A percentile compares a stretch with the other conserved stretches of the same genome.
phyloP scores from a whole-genome alignment of 2,888 invertebrate species.

The Crioceris asparagi region DNA sequence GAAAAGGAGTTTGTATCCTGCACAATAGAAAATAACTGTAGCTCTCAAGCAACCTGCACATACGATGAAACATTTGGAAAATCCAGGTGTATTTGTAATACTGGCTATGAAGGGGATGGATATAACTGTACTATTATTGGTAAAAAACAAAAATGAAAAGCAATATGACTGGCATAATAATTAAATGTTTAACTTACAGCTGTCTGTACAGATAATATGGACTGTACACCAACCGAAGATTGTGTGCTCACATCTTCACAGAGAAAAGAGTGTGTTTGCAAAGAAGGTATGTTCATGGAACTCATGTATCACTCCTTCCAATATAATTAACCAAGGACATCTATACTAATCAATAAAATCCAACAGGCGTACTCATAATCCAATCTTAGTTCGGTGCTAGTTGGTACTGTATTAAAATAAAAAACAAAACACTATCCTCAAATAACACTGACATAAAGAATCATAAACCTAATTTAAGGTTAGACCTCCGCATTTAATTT shows the following conservation, averaged over 20 bases:
- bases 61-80: slow-evolving; percentile 56
- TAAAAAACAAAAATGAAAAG: slow-evolving; percentile 25
- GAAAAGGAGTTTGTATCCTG: slow-evolving; percentile 46
- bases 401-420: no score
- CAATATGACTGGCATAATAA: not conserved
- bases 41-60: slow-evolving; percentile 61
- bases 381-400: no score
- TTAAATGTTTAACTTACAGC: slow-evolving; percentile 18
- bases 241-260: slow-evolving; percentile 52
- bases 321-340: no score
- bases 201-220: slow-evolving; percentile 51
- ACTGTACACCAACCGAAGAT: slow-evolving; percentile 61
- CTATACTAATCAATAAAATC: not conserved
- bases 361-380: no score
- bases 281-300: slow-evolving; percentile 36
- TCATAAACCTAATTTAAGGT: no score
- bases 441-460: no score
- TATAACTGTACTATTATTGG: slow-evolving; percentile 56
- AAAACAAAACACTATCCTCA: no score
- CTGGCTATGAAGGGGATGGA: slow-evolving; percentile 77
- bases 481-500: no score
- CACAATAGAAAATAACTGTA: slow-evolving; percentile 53
- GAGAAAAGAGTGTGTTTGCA: slow-evolving; percentile 67
- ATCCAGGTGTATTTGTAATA: slow-evolving; percentile 63
- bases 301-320: no score